These are phyloP conservation scores for Danio rerio DNA, from an alignment of 2,113 vertebrate species.

Conservation along the genomic window GRCz12tu NC_133199.1:5568001-5568500, in stretches of 20 bases:
- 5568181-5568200: constrained; percentile 45
- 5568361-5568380: constrained; percentile 75
- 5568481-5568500: constrained; percentile 65
- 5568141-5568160: too few relatives aligned
- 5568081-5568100: too few relatives aligned
- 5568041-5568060: too few relatives aligned
- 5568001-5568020: too few relatives aligned
- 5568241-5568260: constrained; percentile 83
- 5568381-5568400: constrained; percentile 79
- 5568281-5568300: constrained; percentile 79
- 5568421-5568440: constrained; percentile 72
- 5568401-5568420: constrained; percentile 76
- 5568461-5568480: constrained; percentile 63
- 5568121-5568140: too few relatives aligned
- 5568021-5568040: too few relatives aligned
- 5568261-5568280: constrained; percentile 74
- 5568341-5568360: constrained; percentile 85
- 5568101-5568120: too few relatives aligned
- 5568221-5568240: constrained; percentile 67
- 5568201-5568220: constrained; percentile 58
- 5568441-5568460: constrained; percentile 69
- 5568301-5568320: constrained; percentile 84
- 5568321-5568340: constrained; percentile 78
- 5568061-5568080: too few relatives aligned
- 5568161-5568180: background rate